A percentile compares a stretch with the other conserved stretches of the same genome.
Evolutionary conservation across 1,140 invertebrate genomes (phyloP).

Genomic region (Panagrolaimus sp.): DNA sequence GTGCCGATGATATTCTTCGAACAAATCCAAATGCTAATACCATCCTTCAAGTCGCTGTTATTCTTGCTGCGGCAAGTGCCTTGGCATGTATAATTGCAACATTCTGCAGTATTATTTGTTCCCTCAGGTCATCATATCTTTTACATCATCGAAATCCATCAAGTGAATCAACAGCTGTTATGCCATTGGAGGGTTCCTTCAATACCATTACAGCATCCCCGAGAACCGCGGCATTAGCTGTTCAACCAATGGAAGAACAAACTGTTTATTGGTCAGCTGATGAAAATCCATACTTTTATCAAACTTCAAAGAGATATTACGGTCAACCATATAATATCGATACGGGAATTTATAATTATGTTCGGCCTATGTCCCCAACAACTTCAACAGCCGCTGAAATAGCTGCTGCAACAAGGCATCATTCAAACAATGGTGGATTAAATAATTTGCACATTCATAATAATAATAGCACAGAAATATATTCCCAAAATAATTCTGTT

Average conservation of each 20-base stretch:
- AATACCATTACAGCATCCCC: slow-evolving; percentile 23
- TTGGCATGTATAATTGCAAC: slow-evolving; percentile 48
- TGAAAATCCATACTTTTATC: slow-evolving; percentile 59
- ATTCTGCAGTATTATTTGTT: slow-evolving; percentile 38
- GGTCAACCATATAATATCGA: slow-evolving; percentile 52
- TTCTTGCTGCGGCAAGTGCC: slow-evolving; percentile 47
- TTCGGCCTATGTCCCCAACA: background rate
- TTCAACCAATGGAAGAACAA: slow-evolving; percentile 57
- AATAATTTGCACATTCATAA: background rate
- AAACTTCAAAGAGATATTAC: slow-evolving; percentile 54
- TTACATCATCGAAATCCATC: slow-evolving; percentile 39
- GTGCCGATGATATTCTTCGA: slow-evolving; percentile 32
- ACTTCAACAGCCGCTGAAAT: background rate
- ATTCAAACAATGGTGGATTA: background rate
- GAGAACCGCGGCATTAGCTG: slow-evolving; percentile 27
- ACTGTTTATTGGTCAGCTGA: slow-evolving; percentile 59
- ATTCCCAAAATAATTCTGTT: slow-evolving; percentile 12
- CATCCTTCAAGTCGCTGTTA: slow-evolving; percentile 48
- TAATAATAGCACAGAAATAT: slow-evolving; percentile 13
- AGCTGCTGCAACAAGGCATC: background rate
- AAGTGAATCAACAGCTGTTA: slow-evolving; percentile 33
- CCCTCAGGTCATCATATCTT: slow-evolving; percentile 51
- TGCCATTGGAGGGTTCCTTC: slow-evolving; percentile 40
- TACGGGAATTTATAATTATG: slow-evolving; percentile 41
- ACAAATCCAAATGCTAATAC: slow-evolving; percentile 35